Percentiles rank a stretch among this genome's conserved stretches.
Conservation (phyloP, 2,113 vertebrate species). For the Ictalurus furcatus region DNA sequence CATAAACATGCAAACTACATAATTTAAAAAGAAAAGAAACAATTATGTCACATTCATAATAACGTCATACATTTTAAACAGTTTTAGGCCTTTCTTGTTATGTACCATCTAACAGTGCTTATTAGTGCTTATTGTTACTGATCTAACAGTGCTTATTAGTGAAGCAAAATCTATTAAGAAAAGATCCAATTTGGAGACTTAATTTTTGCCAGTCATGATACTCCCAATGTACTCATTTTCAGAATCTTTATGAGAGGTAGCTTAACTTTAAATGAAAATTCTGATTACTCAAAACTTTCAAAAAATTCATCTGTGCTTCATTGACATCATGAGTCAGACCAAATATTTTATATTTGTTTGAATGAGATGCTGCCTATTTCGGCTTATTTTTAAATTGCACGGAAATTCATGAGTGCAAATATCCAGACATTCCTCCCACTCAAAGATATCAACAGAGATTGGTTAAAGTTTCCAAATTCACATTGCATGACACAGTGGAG, state of each 20-base stretch:
- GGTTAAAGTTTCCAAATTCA: neutral
- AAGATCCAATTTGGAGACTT: neutral
- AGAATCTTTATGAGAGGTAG: neutral
- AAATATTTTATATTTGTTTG: neutral
- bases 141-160: neutral
- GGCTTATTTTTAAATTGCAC: neutral
- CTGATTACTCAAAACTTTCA: neutral
- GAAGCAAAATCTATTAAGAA: neutral
- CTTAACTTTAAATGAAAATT: neutral
- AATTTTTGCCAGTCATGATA: neutral
- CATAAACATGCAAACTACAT: neutral
- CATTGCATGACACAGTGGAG: neutral
- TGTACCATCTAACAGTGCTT: too few relatives aligned
- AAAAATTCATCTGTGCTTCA: neutral
- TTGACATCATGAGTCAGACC: neutral
- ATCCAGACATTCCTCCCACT: neutral
- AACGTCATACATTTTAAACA: too few relatives aligned
- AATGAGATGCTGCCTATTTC: neutral
- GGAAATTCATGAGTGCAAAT: neutral
- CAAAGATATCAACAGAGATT: neutral
- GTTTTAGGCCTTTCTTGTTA: too few relatives aligned
- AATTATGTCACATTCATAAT: neutral
- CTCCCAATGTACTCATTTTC: neutral
- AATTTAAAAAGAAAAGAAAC: neutral
- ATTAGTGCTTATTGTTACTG: too few relatives aligned